These are phyloP conservation scores for Agrotis ipsilon DNA, from an alignment of 2,888 invertebrate genomes.

Conservation along the genomic window DNA sequence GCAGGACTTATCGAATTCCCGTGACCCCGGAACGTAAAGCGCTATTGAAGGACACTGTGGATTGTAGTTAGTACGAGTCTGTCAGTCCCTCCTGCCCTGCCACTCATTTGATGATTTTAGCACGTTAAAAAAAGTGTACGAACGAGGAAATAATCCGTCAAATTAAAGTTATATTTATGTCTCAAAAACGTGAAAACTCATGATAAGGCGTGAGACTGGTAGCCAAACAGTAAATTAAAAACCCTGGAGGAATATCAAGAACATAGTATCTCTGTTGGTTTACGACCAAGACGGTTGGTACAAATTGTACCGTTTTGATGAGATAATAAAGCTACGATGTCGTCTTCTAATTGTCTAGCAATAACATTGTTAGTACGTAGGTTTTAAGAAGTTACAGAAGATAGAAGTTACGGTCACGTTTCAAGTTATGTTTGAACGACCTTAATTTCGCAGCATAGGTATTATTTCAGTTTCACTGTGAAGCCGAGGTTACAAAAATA, in stretches of 20 bases:
- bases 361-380: not conserved
- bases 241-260: not conserved
- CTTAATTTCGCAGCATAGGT: not conserved
- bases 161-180: too few relatives aligned
- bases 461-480: not conserved
- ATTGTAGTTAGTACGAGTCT: too few relatives aligned
- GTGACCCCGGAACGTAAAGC: too few relatives aligned
- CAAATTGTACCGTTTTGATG: conserved; percentile 12
- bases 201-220: not conserved
- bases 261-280: not conserved
- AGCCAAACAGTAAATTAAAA: not conserved
- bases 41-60: too few relatives aligned
- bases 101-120: too few relatives aligned
- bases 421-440: not conserved
- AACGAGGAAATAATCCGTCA: too few relatives aligned
- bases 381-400: too few relatives aligned
- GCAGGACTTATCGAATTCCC: too few relatives aligned
- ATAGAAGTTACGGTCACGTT: not conserved
- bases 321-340: conserved; percentile 12
- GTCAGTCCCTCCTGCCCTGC: too few relatives aligned
- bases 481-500: not conserved
- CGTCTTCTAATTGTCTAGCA: conserved; percentile 4
- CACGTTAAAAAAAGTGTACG: too few relatives aligned
- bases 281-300: conserved; percentile 1
- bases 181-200: too few relatives aligned